Base-by-base conservation (phyloP, 2,888 invertebrate genomes). In the Cheilosia grossa region DNA sequence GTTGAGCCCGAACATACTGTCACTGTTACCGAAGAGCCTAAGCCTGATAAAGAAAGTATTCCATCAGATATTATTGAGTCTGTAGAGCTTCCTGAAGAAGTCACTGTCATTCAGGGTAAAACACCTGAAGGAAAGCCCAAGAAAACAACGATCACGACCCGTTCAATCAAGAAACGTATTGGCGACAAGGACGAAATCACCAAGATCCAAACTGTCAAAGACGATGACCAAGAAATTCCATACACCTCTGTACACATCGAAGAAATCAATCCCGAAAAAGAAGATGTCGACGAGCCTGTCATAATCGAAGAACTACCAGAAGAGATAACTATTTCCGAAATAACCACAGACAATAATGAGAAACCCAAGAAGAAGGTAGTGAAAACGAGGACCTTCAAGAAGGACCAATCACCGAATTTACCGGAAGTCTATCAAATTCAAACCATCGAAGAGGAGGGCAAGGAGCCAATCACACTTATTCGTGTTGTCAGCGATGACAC, bases 371-470 rank as follows among this genome's bases (percentile, higher is more conserved):
- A 90, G 56, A 91, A 91, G 87, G 90, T 90, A 6, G 91, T 92
- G 1, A 92, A 91, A 87, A 93, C 92, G 24, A 90, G 92, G 42
- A 90, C 92, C 7, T 93, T 93, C 53, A 93, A 92, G 87, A 93
- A 93, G 58, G 89, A 90, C 47, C 88, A 88, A 58, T 89, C 90
- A 1, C 88, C 89, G 0, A 88, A 90, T 24, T 56, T 72, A 40
- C 90, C 91, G 24, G 92, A 93, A 89, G 90, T 90, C 37, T 93
- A 92, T 27, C 92, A 92, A 89, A 93, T 93, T 87, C 91, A 92
- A 87, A 93, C 93, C 0, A 88, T 92, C 47, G 92, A 93, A 86
- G 93, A 93, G 89, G 93, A 93, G 74, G 92, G 92, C 54, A 91
- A 93, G 88, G 89, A 91, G 83, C 93, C 93, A 15, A 89, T 91